Conservation (phyloP, 2,797 vertebrate genomes). For the Vespertilio murinus region DNA sequence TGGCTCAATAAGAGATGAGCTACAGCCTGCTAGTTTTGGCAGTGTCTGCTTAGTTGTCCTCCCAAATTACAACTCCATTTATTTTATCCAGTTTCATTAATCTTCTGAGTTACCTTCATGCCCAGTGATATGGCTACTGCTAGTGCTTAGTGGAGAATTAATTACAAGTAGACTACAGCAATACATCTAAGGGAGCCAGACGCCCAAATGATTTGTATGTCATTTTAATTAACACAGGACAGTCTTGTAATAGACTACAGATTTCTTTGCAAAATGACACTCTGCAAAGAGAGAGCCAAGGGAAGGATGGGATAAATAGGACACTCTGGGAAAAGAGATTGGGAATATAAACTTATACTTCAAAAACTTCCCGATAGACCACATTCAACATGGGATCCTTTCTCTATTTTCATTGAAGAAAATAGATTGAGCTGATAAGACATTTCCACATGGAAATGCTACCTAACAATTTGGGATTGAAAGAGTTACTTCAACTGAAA, state of each 20-base stretch:
- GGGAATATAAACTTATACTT: neutral
- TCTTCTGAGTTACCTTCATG: conserved; percentile 77
- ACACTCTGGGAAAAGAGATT: neutral
- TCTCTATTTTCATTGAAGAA: neutral
- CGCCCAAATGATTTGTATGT: conserved; percentile 59
- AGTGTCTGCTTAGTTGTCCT: conserved; percentile 79
- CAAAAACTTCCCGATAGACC: neutral
- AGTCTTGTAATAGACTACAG: conserved; percentile 27
- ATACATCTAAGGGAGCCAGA: conserved; percentile 63
- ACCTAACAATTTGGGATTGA: neutral
- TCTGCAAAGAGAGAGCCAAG: neutral
- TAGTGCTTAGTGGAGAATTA: conserved; percentile 72
- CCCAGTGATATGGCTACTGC: conserved; percentile 69
- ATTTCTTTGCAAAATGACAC: conserved; percentile 46
- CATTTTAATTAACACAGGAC: conserved; percentile 73
- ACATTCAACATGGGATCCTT: neutral
- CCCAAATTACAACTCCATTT: conserved; percentile 79
- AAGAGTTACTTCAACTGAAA: conserved; percentile 45
- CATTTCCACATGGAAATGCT: neutral
- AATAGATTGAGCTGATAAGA: neutral
- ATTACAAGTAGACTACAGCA: conserved; percentile 71
- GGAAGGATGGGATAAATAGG: neutral
- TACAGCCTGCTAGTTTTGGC: conserved; percentile 80
- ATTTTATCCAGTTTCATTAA: conserved; percentile 83
- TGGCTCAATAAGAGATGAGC: conserved; percentile 78